Conservation (phyloP, 1,140 invertebrate species). For the Eumeta japonica region DNA sequence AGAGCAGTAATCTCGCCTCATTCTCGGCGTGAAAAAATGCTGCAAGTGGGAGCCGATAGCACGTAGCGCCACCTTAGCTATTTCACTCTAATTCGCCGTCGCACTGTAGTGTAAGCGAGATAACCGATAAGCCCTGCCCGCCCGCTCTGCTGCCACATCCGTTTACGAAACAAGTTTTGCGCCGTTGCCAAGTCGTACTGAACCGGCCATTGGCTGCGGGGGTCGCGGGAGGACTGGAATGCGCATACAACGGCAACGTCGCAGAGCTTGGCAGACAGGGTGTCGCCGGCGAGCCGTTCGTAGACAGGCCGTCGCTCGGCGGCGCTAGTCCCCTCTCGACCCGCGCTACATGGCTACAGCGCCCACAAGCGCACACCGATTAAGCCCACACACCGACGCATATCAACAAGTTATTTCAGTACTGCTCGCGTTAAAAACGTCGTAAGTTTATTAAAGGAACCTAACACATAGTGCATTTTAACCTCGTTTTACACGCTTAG, state of each 20-base stretch:
- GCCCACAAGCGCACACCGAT: too few relatives aligned
- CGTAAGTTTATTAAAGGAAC: too few relatives aligned
- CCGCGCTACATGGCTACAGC: conserved; percentile 27
- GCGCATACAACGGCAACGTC: conserved; percentile 65
- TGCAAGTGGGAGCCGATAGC: conserved; percentile 56
- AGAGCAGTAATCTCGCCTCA: conserved; percentile 54
- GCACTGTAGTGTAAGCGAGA: conserved; percentile 19
- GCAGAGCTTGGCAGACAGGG: conserved; percentile 82
- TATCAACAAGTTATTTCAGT: conserved; percentile 57
- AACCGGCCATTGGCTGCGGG: conserved; percentile 35
- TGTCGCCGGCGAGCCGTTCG: conserved; percentile 80
- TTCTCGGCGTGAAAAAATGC: conserved; percentile 58
- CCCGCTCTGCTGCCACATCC: conserved; percentile 60
- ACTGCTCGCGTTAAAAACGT: too few relatives aligned
- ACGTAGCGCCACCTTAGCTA: conserved; percentile 50
- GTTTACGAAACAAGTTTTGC: conserved; percentile 67
- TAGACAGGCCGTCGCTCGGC: conserved; percentile 71
- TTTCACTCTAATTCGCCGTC: conserved; percentile 20
- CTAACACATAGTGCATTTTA: too few relatives aligned
- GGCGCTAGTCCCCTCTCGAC: conserved; percentile 40
- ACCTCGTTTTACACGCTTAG: too few relatives aligned
- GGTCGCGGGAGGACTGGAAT: conserved; percentile 55
- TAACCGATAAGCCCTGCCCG: conserved; percentile 33
- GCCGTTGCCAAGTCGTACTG: conserved; percentile 50
- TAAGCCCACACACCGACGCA: too few relatives aligned